A percentile compares a stretch with the other conserved stretches of the same genome.
phyloP scores from a whole-genome alignment of 2,113 vertebrate genomes.

The Hippoglossus stenolepis region DNA sequence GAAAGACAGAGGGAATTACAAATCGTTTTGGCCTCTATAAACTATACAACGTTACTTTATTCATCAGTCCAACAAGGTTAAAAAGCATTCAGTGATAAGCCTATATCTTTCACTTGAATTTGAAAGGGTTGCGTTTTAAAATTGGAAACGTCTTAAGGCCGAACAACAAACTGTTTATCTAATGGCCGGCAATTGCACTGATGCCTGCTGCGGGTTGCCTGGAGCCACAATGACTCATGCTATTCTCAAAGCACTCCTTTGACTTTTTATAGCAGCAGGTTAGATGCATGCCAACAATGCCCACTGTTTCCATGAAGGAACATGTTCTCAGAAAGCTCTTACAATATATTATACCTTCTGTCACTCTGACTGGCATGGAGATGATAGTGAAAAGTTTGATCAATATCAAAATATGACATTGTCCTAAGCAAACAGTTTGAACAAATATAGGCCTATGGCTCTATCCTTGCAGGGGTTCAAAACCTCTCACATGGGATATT shows the following conservation, averaged over 20 bases:
- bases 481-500: slow-evolving; percentile 32
- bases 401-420: neutral
- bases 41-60: neutral
- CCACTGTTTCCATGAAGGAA: slow-evolving; percentile 44
- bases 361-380: slow-evolving; percentile 26
- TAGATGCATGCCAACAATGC: slow-evolving; percentile 58
- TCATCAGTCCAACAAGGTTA: neutral
- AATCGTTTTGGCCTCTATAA: neutral
- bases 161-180: slow-evolving; percentile 52
- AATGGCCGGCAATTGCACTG: slow-evolving; percentile 44
- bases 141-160: slow-evolving; percentile 33
- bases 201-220: slow-evolving; percentile 52
- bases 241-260: slow-evolving; percentile 51
- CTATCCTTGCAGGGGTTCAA: slow-evolving; percentile 11
- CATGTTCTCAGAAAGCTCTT: slow-evolving; percentile 29
- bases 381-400: neutral
- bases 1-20: neutral
- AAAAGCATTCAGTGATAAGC: slow-evolving; percentile 20
- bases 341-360: slow-evolving; percentile 33
- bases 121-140: slow-evolving; percentile 22
- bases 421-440: neutral
- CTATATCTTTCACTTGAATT: slow-evolving; percentile 16
- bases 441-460: neutral
- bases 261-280: slow-evolving; percentile 64
- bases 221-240: slow-evolving; percentile 53